These are phyloP conservation scores for Paragorgia papillata DNA, from an alignment of 92 coral and sea anemone species.

Conservation along the genomic window DNA sequence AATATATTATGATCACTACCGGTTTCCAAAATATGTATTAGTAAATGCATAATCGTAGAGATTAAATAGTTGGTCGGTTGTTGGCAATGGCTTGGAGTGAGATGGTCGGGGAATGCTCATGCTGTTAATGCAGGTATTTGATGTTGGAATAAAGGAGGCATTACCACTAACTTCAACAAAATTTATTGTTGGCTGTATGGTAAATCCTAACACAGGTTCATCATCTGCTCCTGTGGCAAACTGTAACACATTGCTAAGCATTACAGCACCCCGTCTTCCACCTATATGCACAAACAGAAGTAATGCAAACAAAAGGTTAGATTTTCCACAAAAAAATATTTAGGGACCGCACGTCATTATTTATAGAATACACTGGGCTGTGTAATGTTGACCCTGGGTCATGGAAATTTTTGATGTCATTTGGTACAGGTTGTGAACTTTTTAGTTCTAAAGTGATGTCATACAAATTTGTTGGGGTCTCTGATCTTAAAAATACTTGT, in stretches of 20 bases:
- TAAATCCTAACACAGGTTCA: slow-evolving; percentile 55
- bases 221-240: no score
- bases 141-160: slow-evolving; percentile 52
- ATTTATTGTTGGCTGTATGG: slow-evolving; percentile 35
- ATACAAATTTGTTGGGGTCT: no score
- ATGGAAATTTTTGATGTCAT: no score
- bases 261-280: slow-evolving; percentile 54
- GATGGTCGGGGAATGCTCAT: slow-evolving; percentile 50
- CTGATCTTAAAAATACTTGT: no score
- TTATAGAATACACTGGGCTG: no score
- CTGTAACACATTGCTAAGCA: slow-evolving; percentile 48
- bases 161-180: slow-evolving; percentile 18
- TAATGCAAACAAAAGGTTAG: slow-evolving; percentile 2
- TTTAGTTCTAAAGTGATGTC: no score
- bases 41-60: slow-evolving; percentile 60
- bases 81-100: slow-evolving; percentile 41
- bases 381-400: no score
- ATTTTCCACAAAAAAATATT: not conserved
- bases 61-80: slow-evolving; percentile 24
- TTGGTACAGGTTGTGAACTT: no score
- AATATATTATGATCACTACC: not conserved
- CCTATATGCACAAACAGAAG: slow-evolving; percentile 55
- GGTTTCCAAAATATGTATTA: slow-evolving; percentile 51
- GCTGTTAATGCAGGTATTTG: slow-evolving; percentile 57
- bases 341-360: no score